Evolutionary conservation across 1,140 invertebrate genomes (phyloP), one percentile per base, ranked within the genome.

Genomic region (Drosophila melanica): DNA sequence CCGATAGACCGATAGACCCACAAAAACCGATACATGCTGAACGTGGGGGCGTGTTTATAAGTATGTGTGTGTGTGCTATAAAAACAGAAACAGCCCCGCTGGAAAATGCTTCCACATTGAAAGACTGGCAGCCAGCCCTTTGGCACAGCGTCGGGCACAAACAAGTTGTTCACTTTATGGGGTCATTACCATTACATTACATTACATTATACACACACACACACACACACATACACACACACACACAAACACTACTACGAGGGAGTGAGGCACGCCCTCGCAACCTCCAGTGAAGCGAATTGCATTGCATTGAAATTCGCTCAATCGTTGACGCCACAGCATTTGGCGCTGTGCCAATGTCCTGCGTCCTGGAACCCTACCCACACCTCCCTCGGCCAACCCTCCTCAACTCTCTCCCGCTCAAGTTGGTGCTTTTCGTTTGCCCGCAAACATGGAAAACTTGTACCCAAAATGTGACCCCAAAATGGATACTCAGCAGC

Each of bases 121-220:
- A 11, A 2, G 50, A 86, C 77, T 86, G 78, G 70, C 82, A 81
- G 71, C 63, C 85, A 86, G 75, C 81, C 82, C 81, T 86, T 86
- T 70, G 27, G 35, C 58, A 37, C 41, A 57, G 53, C 45, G 37
- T 51, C 53, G 75, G 60, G 66, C 81, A 87, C 75, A 87, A 87
- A 87, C 84, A 87, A 87, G 82, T 87, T 82, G 84, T 87, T 87
- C 82, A 89, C 78, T 89, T 89, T 87, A 87, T 87, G 84, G 79
- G 84, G 84, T 86, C 82, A 86, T 86, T 86, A 86, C 84, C 84
- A 89, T 87, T 90, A 87, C 79, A 89, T 87, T 89, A 87, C 85
- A 87, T 70, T 73, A 78, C 55, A 78, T 57, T 68, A 53, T 50
- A 48, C 69, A 63, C 64, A 44, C 62, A 54, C 57, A 66, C 62